Base-by-base conservation (phyloP, 2,113 vertebrate species). In the Picathartes gymnocephalus region DNA sequence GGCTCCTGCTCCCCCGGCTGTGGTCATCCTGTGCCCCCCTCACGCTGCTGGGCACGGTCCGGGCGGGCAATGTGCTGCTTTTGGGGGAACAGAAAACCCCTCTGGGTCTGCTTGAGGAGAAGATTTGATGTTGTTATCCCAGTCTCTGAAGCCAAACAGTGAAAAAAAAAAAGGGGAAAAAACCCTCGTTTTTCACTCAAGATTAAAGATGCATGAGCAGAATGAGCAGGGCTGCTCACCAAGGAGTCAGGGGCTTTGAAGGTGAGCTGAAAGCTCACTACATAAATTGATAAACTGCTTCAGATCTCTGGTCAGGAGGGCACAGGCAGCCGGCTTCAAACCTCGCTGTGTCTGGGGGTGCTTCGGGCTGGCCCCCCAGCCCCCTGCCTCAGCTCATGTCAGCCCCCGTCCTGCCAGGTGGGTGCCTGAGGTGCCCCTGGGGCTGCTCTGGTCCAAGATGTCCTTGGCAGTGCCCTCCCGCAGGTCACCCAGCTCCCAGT, bases 61-160 rank as follows among this genome's bases (percentile, higher is more conserved):
- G 0, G 0, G 9, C 0, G 0, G 51, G 35, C 0, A 2, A 6
- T 27, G 4, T 1, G 8, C 24, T 60, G 35, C 50, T 31, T 28
- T 47, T 27, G 13, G 27, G 14, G 30, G 6, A 30, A 19, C 28
- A 30, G 33, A 65, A 47, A 69, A 13, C 51, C 57, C 45, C 73
- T 79, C 66, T 25, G 35, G 20, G 16, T 30, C 44, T 2, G 6
- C 84, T 54, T 1, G 28, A 78, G 71, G 37, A 82, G 48, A 50
- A 60, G 86, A 21, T 68, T 42, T 62, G 51, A 4, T 40, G 45
- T 64, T 69, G 51, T 88, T 81, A 31, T 74, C 71, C 28, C 6
- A 0, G 64, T 6, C 42, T 88, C 57, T n/a, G 73, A 81, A 84
- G 85, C 44, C 61, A 40, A 86, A 71, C 8, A 73, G 68, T 30